Conservation (phyloP, 2,113 vertebrate genomes). For the Salvelinus namaycush region DNA sequence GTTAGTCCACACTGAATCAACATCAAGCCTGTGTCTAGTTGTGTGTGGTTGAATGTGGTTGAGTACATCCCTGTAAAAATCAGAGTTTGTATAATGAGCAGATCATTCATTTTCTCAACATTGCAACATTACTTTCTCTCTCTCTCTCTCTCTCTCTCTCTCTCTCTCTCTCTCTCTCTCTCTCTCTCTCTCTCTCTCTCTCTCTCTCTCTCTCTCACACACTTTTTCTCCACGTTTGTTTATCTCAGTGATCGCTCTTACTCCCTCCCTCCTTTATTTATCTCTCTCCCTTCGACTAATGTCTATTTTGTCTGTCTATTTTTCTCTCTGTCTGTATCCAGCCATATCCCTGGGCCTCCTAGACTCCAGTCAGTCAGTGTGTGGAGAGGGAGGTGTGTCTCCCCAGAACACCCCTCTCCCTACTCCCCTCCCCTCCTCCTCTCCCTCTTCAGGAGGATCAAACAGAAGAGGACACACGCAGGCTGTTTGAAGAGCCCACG, state of each 20-base stretch:
- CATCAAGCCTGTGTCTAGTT: slow-evolving; percentile 3
- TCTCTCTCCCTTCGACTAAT: slow-evolving; percentile 6
- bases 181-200: too few species aligned
- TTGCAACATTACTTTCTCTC: neutral
- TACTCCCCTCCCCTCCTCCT: slow-evolving; percentile 60
- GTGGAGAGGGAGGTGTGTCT: slow-evolving; percentile 28
- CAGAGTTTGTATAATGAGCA: neutral
- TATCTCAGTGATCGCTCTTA: neutral
- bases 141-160: neutral
- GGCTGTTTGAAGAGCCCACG: slow-evolving; percentile 74
- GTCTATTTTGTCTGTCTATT: slow-evolving; percentile 27
- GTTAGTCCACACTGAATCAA: slow-evolving; percentile 33
- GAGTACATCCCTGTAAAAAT: neutral
- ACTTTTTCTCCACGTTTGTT: neutral
- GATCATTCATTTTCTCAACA: neutral
- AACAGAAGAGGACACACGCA: slow-evolving; percentile 72
- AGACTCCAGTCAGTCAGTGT: slow-evolving; percentile 18
- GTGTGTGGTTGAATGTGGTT: neutral
- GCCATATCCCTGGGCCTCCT: neutral
- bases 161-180: neutral
- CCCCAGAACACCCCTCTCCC: neutral
- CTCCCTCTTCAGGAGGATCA: slow-evolving; percentile 73
- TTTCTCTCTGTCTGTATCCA: neutral
- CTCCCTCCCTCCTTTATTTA: neutral
- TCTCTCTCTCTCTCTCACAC: neutral